phyloP scores from a whole-genome alignment of 2,888 invertebrate genomes.

The Aspidiotus destructor region DNA sequence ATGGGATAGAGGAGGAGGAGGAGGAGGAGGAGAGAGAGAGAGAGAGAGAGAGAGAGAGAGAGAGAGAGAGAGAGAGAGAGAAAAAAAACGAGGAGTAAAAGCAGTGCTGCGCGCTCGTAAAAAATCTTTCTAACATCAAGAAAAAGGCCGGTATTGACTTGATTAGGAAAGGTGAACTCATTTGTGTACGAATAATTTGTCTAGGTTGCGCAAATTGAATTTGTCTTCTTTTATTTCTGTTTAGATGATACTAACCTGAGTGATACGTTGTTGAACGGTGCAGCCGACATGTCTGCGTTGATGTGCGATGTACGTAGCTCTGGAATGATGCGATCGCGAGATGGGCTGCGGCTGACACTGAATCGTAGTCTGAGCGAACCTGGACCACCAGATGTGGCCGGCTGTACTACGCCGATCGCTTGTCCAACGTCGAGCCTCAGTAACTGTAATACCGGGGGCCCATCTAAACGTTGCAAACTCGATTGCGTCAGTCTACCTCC shows the following conservation, averaged over 20 bases:
- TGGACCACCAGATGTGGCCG: conserved; percentile 43
- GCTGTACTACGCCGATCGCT: conserved; percentile 31
- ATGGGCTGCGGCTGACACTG: conserved; percentile 49
- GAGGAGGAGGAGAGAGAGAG: too few relatives aligned
- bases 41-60: too few relatives aligned
- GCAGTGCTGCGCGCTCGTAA: too few relatives aligned
- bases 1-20: too few relatives aligned
- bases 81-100: too few relatives aligned
- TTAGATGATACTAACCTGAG: neutral
- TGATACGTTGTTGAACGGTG: neutral
- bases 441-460: conserved; percentile 39
- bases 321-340: conserved; percentile 41
- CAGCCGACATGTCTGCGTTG: conserved; percentile 17
- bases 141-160: too few relatives aligned
- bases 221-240: neutral
- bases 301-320: conserved; percentile 17
- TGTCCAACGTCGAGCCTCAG: conserved; percentile 20
- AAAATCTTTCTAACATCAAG: too few relatives aligned
- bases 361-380: conserved; percentile 51
- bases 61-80: too few relatives aligned
- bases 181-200: too few relatives aligned
- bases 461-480: conserved; percentile 49
- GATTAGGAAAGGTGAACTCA: too few relatives aligned
- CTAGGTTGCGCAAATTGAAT: neutral
- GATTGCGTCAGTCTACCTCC: conserved; percentile 46